phyloP scores from a whole-genome alignment of 1,140 invertebrate species.

The Anastrepha obliqua region DNA sequence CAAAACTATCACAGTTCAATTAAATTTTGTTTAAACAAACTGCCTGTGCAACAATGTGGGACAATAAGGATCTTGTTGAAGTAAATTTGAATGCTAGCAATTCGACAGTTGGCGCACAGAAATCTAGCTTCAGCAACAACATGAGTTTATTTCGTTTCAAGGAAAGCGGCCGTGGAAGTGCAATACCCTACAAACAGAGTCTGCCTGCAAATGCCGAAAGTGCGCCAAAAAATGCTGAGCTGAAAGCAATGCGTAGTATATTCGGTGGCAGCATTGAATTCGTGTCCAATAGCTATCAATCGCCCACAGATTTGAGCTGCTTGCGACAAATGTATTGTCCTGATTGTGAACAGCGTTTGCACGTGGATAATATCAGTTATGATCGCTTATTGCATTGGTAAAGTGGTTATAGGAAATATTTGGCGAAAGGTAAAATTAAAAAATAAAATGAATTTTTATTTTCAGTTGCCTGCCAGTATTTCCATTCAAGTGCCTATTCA shows the following conservation, averaged over 20 bases:
- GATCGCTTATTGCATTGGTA: slow-evolving; percentile 67
- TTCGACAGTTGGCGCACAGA: neutral
- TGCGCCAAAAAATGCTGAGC: neutral
- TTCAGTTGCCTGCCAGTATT: slow-evolving; percentile 67
- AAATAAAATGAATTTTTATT: neutral
- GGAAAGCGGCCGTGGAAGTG: neutral
- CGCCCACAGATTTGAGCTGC: slow-evolving; percentile 63
- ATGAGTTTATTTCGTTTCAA: neutral
- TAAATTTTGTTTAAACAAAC: neutral
- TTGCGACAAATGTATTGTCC: slow-evolving; percentile 71
- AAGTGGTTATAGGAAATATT: slow-evolving; percentile 22
- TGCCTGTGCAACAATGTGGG: neutral
- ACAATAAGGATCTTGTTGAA: slow-evolving; percentile 56
- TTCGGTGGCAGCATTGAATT: neutral
- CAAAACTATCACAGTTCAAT: neutral
- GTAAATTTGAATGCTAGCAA: slow-evolving; percentile 53
- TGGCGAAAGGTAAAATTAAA: neutral
- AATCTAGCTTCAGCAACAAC: neutral
- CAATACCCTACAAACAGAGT: neutral
- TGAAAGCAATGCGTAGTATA: neutral
- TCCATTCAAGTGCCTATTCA: slow-evolving; percentile 67
- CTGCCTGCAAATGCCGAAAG: neutral
- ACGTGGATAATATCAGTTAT: slow-evolving; percentile 67
- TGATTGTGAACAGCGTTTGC: slow-evolving; percentile 67
- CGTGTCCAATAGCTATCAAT: neutral